Evolutionary conservation across 2,888 invertebrate genomes (phyloP), one percentile per base, ranked within the genome.

Genomic region (Hydraecia micacea): DNA sequence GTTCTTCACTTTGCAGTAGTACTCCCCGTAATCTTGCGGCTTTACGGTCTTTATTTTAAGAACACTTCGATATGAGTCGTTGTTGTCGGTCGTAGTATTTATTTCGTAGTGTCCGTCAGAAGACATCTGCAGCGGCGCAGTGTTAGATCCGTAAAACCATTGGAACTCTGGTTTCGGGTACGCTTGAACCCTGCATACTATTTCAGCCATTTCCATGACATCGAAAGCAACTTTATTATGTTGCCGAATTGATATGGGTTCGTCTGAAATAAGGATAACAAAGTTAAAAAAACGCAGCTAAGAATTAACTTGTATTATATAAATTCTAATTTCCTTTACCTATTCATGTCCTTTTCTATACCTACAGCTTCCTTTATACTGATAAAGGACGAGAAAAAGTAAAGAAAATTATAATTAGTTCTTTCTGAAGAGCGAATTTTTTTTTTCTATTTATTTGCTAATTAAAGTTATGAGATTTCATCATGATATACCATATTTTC

Each of bases 161-260:
- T 99, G 98, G 94, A 99, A 99, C 92, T 98, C 98, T 0, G 99
- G 99, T 90, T 98, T 98, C 0, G 99, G 99, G 94, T 98, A 99
- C 0, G 99, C 99, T 92, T 99, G 98, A 25, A 99, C 99, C 91
- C 98, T 98, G 94, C 99, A 99, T 0, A 98, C 97, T 42, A 99
- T 98, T 93, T 98, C 98, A 0, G 99, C 99, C 0, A 98, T 98
- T 94, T 99, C 99, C 80, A 98, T 97, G 11, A 98, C 95, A 92
- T 99, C 99, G 91, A 98, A 99, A 0, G 99, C 99, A 0, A 99
- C 99, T 95, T 98, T 98, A 91, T 98, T 98, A 93, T 98, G 98
- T 90, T 98, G 98, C 92, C 98, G 98, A 60, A 99, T 97, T 49
- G 98, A 97, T 88, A 99, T 98, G 2, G 99, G 99, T 92, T 98